Conservation (phyloP, 35 echinoderm and acorn worm species). For the Heliocidaris tuberculata region DNA sequence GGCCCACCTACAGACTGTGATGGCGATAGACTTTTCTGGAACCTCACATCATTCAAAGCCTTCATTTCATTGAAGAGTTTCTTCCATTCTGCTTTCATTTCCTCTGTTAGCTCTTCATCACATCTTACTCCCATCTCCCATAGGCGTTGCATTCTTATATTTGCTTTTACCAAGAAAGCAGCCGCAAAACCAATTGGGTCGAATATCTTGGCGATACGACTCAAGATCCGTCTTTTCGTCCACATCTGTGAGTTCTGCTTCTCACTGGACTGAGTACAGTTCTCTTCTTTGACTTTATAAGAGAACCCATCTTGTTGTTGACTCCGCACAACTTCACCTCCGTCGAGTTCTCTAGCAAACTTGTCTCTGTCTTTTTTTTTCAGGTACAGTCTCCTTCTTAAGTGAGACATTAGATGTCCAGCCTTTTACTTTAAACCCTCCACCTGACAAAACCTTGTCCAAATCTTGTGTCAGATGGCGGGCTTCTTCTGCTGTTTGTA, state of each 20-base stretch:
- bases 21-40: constrained; percentile 41
- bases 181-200: constrained; percentile 65
- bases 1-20: background rate
- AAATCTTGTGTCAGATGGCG: constrained; percentile 49
- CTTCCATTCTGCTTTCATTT: background rate
- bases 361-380: background rate
- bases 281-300: constrained; percentile 37
- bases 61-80: constrained; percentile 46
- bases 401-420: constrained; percentile 47
- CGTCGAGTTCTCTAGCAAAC: background rate
- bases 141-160: constrained; percentile 1
- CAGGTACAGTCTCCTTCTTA: background rate
- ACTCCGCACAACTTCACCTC: constrained; percentile 59
- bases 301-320: constrained; percentile 42
- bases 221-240: constrained; percentile 58
- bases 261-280: too few species aligned
- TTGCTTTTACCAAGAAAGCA: constrained; percentile 27
- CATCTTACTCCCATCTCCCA: constrained; percentile 52
- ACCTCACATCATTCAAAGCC: constrained; percentile 3
- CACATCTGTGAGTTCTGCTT: background rate
- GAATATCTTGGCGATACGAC: constrained; percentile 45
- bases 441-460: constrained; percentile 46
- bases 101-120: constrained; percentile 33
- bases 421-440: constrained; percentile 63
- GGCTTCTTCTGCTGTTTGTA: background rate